Conservation (phyloP, 1,140 invertebrate species). For the Procambarus clarkii region DNA sequence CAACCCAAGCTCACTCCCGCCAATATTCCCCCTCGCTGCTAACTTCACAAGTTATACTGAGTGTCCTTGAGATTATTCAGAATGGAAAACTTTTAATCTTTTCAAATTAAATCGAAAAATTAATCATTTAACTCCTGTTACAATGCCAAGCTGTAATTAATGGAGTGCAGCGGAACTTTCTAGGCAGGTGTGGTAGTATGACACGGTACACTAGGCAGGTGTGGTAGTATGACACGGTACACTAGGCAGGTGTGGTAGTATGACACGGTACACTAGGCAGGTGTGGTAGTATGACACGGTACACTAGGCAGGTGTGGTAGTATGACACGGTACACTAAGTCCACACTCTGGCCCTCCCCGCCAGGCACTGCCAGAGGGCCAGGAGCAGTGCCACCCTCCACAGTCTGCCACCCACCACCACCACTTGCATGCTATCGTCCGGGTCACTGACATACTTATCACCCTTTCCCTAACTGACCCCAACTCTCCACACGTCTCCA, state of each 20-base stretch:
- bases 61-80: too few relatives aligned
- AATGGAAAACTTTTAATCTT: too few relatives aligned
- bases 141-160: too few relatives aligned
- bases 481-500: background rate
- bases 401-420: background rate
- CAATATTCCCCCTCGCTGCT: too few relatives aligned
- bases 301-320: background rate
- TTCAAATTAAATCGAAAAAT: too few relatives aligned
- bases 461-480: background rate
- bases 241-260: background rate
- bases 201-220: too few relatives aligned
- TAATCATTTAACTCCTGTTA: too few relatives aligned
- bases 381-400: slow-evolving; percentile 23
- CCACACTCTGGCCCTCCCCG: slow-evolving; percentile 30
- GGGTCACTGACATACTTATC: slow-evolving; percentile 59
- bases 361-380: slow-evolving; percentile 40
- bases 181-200: too few relatives aligned
- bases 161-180: too few relatives aligned
- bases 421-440: slow-evolving; percentile 19
- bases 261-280: background rate
- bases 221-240: too few relatives aligned
- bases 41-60: too few relatives aligned
- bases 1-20: too few relatives aligned
- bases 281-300: background rate
- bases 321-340: slow-evolving; percentile 5